Base-by-base conservation (phyloP, 2,113 vertebrate genomes). In the Nerophis lumbriciformis region DNA sequence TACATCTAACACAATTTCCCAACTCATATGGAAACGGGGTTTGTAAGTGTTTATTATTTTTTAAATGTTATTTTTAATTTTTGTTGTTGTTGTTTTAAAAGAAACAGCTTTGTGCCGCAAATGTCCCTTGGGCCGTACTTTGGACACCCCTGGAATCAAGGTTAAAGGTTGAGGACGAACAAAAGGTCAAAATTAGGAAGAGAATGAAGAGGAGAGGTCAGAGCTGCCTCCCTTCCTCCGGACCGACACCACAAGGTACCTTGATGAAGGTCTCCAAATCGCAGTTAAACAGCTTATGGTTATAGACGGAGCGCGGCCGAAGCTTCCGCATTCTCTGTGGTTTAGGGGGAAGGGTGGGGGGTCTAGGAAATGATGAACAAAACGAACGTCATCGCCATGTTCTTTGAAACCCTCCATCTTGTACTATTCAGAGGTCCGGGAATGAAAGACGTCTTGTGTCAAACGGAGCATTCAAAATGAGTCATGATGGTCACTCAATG, bases 301-400 rank as follows among this genome's bases (percentile, higher is more conserved):
- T 97, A 97, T 93, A 98, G 79, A 92, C 69, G 90, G 97, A 99
- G 84, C 95, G 94, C 85, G 97, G 97, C 88, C 97, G 94, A 94
- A 95, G 93, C 92, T 94, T 98, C 94, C 93, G 94, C 92, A 96
- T 93, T 98, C 97, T 99, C 95, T 98, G 97, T 94, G 95, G 95
- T 84, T 98, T 98, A 89, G 96, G 96, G 94, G 97, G 95, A 79
- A 98, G 94, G 82, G 92, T 93, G 81, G 96, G 95, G 91, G 97
- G 97, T 92, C 97, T 99, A 90, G 85, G 90, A 92, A 90, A 91
- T 73, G 72, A 76, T 62, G 75, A 77, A 77, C 70, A 83, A 76
- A 78, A 78, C 67, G 88, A 64, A 81, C 49, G 90, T 91, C 92
- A 84, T 92, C 69, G 92, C 65, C 49, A 78, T 14, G 66, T 44